Evolutionary conservation across 2,113 vertebrate genomes (phyloP), one percentile per base, ranked within the genome.

Genomic region (Labrus mixtus): DNA sequence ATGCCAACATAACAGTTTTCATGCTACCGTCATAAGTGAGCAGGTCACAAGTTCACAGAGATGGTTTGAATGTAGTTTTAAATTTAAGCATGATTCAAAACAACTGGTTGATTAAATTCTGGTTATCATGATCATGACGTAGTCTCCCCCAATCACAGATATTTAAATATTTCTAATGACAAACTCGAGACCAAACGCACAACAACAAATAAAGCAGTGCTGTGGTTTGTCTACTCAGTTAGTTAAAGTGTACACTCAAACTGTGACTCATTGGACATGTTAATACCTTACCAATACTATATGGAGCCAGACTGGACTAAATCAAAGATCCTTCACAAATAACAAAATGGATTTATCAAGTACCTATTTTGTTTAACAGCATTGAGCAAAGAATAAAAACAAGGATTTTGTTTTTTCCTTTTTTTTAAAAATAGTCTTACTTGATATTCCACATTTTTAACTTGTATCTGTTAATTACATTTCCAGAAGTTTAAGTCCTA

Each of bases 171-270:
- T 19, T 2, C 37, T 23, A 0, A 53, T 20, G 23, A 7, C 50
- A 64, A 46, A 7, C 46, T 19, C 2, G 12, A 45, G 39, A 74
- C 48, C 46, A 46, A 23, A 22, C 54, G 61, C 64, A 13, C 51
- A 43, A 19, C 11, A 50, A 58, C 43, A 68, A 66, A 73, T 66
- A 68, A 12, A 8, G 56, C n/a, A 66, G 23, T 10, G 0, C 4
- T 41, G 68, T 23, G 10, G 29, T 13, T 57, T 73, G 46, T 63
- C 60, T 36, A 39, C 70, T 68, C 23, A 72, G 8, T 67, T 16
- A 57, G 68, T 77, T 87, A 77, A 89, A 89, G 58, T 68, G 37
- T 79, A 84, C 87, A 78, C 80, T 20, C 57, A 50, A 46, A 68
- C 50, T 60, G 63, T 39, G 53, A 78, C 53, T 70, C 73, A 70